Percentiles rank a stretch among this genome's conserved stretches.
Evolutionary conservation across 1,140 invertebrate genomes (phyloP).

Genomic region (Apis mellifera): DNA sequence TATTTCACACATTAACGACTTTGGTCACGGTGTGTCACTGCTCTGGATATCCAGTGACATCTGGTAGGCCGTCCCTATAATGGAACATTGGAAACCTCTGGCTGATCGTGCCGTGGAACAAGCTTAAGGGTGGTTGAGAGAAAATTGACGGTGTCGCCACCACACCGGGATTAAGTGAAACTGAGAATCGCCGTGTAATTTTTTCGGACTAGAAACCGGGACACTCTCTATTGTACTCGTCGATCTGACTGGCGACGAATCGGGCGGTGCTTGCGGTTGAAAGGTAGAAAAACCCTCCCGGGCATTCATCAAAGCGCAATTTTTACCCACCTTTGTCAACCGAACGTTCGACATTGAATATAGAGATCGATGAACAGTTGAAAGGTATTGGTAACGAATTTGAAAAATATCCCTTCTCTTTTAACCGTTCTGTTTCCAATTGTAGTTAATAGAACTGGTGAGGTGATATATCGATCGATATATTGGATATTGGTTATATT

Average conservation of each 20-base stretch:
- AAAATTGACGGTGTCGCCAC: constrained; percentile 60
- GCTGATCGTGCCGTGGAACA: constrained; percentile 21
- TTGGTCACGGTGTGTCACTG: constrained; percentile 73
- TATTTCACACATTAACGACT: constrained; percentile 72
- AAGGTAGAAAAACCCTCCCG: constrained; percentile 3
- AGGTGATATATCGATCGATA: too few species aligned
- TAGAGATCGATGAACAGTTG: constrained; percentile 39
- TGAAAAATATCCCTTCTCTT: neutral
- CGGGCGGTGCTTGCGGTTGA: neutral
- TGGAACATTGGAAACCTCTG: constrained; percentile 54
- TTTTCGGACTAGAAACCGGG: constrained; percentile 36
- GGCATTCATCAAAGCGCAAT: constrained; percentile 59
- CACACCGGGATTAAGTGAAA: constrained; percentile 68
- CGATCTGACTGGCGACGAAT: constrained; percentile 44
- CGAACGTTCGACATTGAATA: constrained; percentile 21
- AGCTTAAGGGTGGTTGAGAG: constrained; percentile 42
- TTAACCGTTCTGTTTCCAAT: neutral
- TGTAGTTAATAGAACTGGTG: too few species aligned
- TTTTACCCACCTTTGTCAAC: constrained; percentile 55
- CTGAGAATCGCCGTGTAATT: constrained; percentile 72
- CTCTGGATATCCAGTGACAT: constrained; percentile 62
- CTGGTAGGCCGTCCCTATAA: constrained; percentile 66
- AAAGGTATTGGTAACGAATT: constrained; percentile 1
- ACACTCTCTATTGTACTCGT: constrained; percentile 40
- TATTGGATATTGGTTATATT: too few species aligned